A percentile compares a stretch with the other conserved stretches of the same genome.
Evolutionary conservation across 2,888 invertebrate species (phyloP).

Genomic region (Dorcus parallelipipedus): DNA sequence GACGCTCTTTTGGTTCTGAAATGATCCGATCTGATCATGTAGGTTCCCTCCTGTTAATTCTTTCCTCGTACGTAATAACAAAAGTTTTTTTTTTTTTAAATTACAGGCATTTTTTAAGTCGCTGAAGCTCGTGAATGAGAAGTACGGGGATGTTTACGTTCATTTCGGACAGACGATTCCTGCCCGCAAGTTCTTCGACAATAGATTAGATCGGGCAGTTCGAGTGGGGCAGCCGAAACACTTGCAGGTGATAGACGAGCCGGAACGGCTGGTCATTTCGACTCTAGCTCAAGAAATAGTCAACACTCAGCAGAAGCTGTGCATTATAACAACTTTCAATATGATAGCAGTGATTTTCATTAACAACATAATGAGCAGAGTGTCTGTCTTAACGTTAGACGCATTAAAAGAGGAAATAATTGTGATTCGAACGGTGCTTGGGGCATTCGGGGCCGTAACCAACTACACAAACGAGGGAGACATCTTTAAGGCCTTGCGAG

Average conservation of each 20-base stretch:
- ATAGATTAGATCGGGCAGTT: constrained; percentile 48
- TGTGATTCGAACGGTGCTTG: constrained; percentile 53
- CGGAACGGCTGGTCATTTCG: constrained; percentile 61
- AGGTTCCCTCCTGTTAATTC: too few species aligned
- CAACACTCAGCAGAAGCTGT: constrained; percentile 64
- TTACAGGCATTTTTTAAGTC: constrained; percentile 80
- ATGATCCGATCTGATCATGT: too few species aligned
- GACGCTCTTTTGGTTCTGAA: too few species aligned
- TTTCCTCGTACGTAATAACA: too few species aligned
- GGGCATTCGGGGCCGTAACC: constrained; percentile 45
- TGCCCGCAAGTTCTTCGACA: constrained; percentile 58
- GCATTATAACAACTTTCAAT: constrained; percentile 70
- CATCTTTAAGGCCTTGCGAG: constrained; percentile 57
- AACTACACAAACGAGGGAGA: constrained; percentile 47
- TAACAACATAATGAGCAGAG: constrained; percentile 52
- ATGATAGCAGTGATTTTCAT: constrained; percentile 62
- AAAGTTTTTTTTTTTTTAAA: background rate
- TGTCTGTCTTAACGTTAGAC: constrained; percentile 44
- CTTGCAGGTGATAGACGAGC: constrained; percentile 57
- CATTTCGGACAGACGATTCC: constrained; percentile 82
- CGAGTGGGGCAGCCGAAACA: constrained; percentile 57
- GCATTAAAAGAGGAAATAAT: constrained; percentile 53
- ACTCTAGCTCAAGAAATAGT: constrained; percentile 68
- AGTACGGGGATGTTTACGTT: constrained; percentile 82
- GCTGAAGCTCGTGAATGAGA: constrained; percentile 74